Conservation (phyloP, 2,797 vertebrate species). For the Poecilia wingei region DNA sequence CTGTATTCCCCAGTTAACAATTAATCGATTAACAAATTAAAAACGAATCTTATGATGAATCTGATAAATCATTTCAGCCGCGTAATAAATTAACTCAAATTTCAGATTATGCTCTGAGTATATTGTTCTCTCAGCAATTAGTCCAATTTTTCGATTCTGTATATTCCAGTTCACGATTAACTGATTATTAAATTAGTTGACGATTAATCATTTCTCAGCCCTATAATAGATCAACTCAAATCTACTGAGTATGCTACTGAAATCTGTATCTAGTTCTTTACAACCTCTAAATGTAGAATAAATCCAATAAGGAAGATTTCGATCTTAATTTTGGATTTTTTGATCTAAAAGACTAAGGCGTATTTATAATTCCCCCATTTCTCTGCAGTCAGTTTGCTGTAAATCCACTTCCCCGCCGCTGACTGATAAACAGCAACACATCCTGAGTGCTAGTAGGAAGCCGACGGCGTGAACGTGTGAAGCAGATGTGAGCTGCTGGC, state of each 20-base stretch:
- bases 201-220: no score
- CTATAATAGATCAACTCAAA: not conserved
- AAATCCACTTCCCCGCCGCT: not conserved
- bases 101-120: no score
- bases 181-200: no score
- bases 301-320: not conserved
- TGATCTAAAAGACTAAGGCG: not conserved
- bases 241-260: not conserved
- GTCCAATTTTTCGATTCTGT: no score
- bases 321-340: not conserved
- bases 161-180: no score
- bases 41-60: no score
- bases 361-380: not conserved
- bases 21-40: no score
- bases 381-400: not conserved
- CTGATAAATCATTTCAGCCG: no score
- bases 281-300: no score
- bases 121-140: no score
- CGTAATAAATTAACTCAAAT: no score
- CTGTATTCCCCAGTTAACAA: no score
- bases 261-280: not conserved
- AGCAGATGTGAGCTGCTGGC: slow-evolving; percentile 12
- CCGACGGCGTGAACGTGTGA: not conserved
- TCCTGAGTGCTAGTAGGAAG: slow-evolving; percentile 6
- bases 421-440: slow-evolving; percentile 8